Evolutionary conservation across 1,140 invertebrate genomes (phyloP).

Genomic region (Hyles euphorbiae): DNA sequence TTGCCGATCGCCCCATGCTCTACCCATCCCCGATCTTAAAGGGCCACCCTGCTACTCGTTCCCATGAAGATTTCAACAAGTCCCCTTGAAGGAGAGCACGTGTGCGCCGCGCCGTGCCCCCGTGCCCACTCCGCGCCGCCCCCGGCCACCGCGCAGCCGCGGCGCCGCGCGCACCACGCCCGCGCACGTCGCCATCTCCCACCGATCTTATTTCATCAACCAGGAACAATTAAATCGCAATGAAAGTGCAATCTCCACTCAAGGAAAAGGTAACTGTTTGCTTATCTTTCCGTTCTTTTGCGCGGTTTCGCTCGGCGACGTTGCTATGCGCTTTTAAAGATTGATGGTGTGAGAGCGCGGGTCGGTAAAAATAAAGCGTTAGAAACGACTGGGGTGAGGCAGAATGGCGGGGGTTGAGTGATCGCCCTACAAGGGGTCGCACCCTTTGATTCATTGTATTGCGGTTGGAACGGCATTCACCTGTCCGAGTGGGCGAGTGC

Average conservation of each 20-base stretch:
- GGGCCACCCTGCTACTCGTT: background rate
- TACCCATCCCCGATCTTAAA: background rate
- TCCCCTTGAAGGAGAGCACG: conserved; percentile 23
- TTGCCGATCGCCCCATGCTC: too few species aligned
- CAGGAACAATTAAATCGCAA: conserved; percentile 48
- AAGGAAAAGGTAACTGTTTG: conserved; percentile 50
- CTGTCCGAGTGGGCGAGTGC: conserved; percentile 20
- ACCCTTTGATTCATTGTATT: conserved; percentile 38
- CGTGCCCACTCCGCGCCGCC: conserved; percentile 22
- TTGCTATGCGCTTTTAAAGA: conserved; percentile 8
- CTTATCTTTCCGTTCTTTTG: conserved; percentile 12
- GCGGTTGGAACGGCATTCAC: conserved; percentile 24
- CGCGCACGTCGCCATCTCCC: conserved; percentile 47
- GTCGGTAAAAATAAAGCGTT: conserved; percentile 69
- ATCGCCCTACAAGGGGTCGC: conserved; percentile 49
- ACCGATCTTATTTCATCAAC: conserved; percentile 48
- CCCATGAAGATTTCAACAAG: background rate
- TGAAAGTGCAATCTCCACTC: conserved; percentile 37
- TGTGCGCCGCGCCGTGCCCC: conserved; percentile 20
- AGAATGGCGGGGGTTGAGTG: conserved; percentile 66
- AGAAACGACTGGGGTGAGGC: conserved; percentile 68
- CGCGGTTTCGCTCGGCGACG: conserved; percentile 4
- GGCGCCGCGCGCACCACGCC: conserved; percentile 38
- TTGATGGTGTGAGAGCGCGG: conserved; percentile 63
- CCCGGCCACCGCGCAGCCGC: conserved; percentile 29